Conservation (phyloP, 2,797 vertebrate species). For the Brachyrhaphis roseni region DNA sequence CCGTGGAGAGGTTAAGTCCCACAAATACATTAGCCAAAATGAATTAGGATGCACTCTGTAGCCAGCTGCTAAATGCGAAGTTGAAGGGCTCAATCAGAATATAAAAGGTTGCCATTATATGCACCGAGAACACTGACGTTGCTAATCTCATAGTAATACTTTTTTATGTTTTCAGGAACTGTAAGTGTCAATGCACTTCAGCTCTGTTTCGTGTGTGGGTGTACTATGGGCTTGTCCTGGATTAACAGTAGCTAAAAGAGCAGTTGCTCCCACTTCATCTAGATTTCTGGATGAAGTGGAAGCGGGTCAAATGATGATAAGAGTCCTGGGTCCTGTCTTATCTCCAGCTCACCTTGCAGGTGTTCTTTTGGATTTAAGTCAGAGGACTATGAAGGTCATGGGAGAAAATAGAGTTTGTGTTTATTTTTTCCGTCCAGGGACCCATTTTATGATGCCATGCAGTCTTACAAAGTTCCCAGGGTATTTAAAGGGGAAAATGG, state of each 20-base stretch:
- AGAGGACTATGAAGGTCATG: background rate
- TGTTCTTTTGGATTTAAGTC: background rate
- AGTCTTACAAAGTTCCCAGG: background rate
- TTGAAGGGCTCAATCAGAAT: background rate
- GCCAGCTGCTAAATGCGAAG: background rate
- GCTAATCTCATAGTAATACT: background rate
- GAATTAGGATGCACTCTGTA: background rate
- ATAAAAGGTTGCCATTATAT: background rate
- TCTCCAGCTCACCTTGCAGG: background rate
- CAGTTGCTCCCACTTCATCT: no score
- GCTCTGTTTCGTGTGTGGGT: background rate
- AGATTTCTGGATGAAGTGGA: background rate
- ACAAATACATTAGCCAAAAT: background rate
- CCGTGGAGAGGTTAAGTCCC: background rate
- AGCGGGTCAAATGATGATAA: background rate
- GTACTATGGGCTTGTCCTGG: background rate
- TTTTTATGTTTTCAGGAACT: background rate
- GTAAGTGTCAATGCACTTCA: background rate
- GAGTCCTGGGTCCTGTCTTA: background rate
- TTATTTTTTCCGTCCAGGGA: background rate
- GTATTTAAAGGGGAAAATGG: background rate
- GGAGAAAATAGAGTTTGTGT: background rate
- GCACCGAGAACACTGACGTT: background rate
- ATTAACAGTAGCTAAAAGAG: background rate
- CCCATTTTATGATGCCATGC: background rate